phyloP scores from a whole-genome alignment of 2,113 vertebrate genomes.

The Pterocles gutturalis region DNA sequence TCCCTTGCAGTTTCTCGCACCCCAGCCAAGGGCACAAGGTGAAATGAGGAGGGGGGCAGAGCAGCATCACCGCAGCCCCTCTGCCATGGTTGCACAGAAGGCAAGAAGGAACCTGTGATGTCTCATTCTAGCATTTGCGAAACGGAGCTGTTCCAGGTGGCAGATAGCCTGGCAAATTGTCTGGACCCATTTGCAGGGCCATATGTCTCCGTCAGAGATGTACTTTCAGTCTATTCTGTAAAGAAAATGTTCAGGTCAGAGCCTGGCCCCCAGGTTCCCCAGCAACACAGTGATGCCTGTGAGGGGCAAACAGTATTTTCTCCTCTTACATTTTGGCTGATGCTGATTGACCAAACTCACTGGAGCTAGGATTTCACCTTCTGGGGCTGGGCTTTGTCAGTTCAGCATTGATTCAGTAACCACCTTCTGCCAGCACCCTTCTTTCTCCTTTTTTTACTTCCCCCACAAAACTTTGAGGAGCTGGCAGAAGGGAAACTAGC shows the following conservation, averaged over 20 bases:
- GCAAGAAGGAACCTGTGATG: background rate
- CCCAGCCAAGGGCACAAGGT: background rate
- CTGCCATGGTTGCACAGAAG: rapidly evolving
- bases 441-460: background rate
- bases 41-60: background rate
- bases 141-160: constrained; percentile 49
- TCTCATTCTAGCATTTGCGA: background rate
- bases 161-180: constrained; percentile 46
- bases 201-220: background rate
- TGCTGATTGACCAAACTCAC: background rate
- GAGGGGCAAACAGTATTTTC: background rate
- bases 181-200: constrained; percentile 24
- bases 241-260: constrained; percentile 8
- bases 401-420: background rate
- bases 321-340: background rate
- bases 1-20: background rate
- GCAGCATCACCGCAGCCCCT: background rate
- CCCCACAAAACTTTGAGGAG: background rate
- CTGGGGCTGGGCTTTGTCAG: background rate
- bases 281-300: background rate
- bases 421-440: background rate
- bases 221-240: constrained; percentile 7
- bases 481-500: background rate
- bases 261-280: background rate
- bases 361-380: background rate